These are phyloP conservation scores for Motacilla alba DNA, from an alignment of 2,113 vertebrate genomes.

Conservation along the genomic window DNA sequence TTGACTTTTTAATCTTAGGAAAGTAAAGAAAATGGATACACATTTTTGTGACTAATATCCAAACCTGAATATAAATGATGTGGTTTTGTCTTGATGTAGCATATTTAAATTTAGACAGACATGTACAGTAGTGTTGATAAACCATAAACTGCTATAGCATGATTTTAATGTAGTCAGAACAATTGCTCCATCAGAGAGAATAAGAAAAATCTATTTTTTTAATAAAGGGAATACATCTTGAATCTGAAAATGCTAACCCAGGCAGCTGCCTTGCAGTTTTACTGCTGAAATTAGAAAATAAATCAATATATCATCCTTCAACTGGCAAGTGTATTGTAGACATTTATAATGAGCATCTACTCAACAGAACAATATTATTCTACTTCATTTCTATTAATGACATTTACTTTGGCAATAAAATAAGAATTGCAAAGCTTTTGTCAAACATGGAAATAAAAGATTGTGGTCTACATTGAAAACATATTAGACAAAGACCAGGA, in stretches of 20 bases:
- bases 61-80: background rate
- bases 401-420: background rate
- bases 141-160: background rate
- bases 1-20: background rate
- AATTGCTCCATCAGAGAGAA: background rate
- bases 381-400: background rate
- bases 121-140: background rate
- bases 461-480: background rate
- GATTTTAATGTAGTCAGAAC: background rate
- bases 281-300: background rate
- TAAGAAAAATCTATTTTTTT: conserved; percentile 28
- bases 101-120: background rate
- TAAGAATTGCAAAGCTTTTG: background rate
- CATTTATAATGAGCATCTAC: background rate
- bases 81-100: background rate
- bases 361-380: background rate
- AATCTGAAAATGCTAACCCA: background rate
- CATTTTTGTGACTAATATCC: background rate
- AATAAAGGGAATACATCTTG: background rate
- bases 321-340: background rate
- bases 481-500: background rate
- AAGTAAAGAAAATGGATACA: background rate
- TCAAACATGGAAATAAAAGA: background rate
- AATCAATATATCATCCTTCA: conserved; percentile 29
- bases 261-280: background rate